A percentile compares a stretch with the other conserved stretches of the same genome.
Evolutionary conservation across 2,888 invertebrate species (phyloP).

Genomic region (Exocentrus adspersus): DNA sequence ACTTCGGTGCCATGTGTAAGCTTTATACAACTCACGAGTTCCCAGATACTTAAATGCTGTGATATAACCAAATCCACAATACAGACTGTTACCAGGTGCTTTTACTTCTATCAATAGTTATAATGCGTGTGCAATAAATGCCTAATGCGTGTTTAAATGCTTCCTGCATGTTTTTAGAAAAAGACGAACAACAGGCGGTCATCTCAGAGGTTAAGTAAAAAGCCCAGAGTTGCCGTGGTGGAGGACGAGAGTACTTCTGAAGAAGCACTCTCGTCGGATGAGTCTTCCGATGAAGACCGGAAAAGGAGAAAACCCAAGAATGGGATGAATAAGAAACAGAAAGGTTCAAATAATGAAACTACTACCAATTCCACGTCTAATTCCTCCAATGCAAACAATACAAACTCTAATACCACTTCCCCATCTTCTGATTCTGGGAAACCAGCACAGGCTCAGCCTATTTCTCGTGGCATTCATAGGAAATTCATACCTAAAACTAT

Average conservation of each 20-base stretch:
- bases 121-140: too few species aligned
- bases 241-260: conserved; percentile 47
- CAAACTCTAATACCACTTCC: conserved; percentile 25
- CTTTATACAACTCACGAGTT: too few species aligned
- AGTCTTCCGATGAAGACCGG: conserved; percentile 40
- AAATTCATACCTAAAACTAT: conserved; percentile 50
- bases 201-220: conserved; percentile 55
- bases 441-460: conserved; percentile 30
- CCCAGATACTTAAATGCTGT: too few species aligned
- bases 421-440: conserved; percentile 28
- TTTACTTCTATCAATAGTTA: too few species aligned
- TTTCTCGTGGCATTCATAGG: conserved; percentile 37
- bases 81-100: too few species aligned
- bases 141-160: too few species aligned
- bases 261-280: too few species aligned
- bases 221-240: conserved; percentile 48
- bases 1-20: too few species aligned
- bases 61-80: too few species aligned
- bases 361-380: conserved; percentile 20
- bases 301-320: conserved; percentile 40
- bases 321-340: conserved; percentile 33
- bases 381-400: conserved; percentile 15
- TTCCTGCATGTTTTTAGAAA: conserved; percentile 42
- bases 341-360: conserved; percentile 5
- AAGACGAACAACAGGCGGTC: conserved; percentile 51